Conservation (phyloP, 2,113 vertebrate species). For the Verasper variegatus region DNA sequence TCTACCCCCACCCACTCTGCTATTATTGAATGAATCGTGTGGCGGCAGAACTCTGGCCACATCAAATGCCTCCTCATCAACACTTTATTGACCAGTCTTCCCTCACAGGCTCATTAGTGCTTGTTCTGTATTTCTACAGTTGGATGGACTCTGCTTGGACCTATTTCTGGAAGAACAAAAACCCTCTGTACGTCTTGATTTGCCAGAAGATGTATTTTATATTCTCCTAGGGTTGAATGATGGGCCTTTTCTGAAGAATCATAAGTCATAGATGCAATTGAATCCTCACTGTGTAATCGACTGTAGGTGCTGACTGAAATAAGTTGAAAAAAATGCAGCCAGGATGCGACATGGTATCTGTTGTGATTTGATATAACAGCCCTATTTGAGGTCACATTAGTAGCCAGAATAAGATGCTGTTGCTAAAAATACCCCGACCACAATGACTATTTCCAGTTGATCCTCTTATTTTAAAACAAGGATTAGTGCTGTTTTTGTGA, state of each 20-base stretch:
- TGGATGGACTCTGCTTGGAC: conserved; percentile 2
- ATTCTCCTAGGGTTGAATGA: not conserved
- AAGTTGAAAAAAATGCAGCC: conserved; percentile 12
- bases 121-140: conserved; percentile 23
- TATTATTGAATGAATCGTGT: conserved; percentile 65
- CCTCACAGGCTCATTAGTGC: conserved; percentile 56
- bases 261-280: conserved; percentile 23
- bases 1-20: conserved; percentile 21
- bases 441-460: conserved; percentile 22
- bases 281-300: conserved; percentile 32
- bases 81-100: conserved; percentile 58
- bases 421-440: conserved; percentile 36
- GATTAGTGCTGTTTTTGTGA: conserved; percentile 15
- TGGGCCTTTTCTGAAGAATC: conserved; percentile 20
- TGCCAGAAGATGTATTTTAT: conserved; percentile 15
- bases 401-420: conserved; percentile 16
- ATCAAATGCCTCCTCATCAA: conserved; percentile 45
- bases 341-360: conserved; percentile 8
- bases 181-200: conserved; percentile 32
- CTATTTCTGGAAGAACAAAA: conserved; percentile 43
- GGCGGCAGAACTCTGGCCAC: conserved; percentile 36
- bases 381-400: conserved; percentile 20
- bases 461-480: conserved; percentile 31
- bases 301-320: conserved; percentile 12
- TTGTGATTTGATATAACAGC: conserved; percentile 3